These are phyloP conservation scores for Syrphus vitripennis DNA, from an alignment of 2,888 invertebrate genomes.

Conservation along the genomic window DNA sequence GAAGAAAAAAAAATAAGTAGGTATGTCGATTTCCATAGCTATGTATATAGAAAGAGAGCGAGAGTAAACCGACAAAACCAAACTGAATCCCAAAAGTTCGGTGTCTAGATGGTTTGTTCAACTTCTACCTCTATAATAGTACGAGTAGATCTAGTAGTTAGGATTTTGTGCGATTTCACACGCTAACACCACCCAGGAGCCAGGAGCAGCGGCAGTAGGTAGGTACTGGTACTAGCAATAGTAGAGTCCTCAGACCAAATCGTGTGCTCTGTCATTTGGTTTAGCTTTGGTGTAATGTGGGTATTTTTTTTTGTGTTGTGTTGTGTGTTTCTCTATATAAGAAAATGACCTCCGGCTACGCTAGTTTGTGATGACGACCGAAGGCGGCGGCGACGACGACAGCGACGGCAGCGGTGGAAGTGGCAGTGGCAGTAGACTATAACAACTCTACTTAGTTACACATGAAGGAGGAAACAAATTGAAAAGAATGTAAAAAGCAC, in stretches of 20 bases:
- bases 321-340: constrained; percentile 27
- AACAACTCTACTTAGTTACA: constrained; percentile 44
- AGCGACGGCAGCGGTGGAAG: not conserved
- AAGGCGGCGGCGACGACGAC: not conserved
- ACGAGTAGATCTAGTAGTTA: not conserved
- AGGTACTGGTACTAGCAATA: not conserved
- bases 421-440: not conserved
- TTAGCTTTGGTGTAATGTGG: constrained; percentile 4
- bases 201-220: not conserved
- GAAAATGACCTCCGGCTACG: constrained; percentile 63
- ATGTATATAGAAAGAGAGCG: not conserved
- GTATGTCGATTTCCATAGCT: not conserved
- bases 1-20: constrained; percentile 10
- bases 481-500: constrained; percentile 65
- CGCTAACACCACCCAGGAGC: constrained; percentile 32
- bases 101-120: constrained; percentile 66
- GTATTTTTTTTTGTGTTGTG: not conserved
- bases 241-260: not conserved
- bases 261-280: constrained; percentile 9
- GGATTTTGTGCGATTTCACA: constrained; percentile 52
- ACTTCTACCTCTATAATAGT: constrained; percentile 5
- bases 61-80: constrained; percentile 22
- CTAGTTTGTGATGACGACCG: not conserved
- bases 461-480: constrained; percentile 46
- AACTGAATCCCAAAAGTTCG: constrained; percentile 63